Percentiles rank a stretch among this genome's conserved stretches.
phyloP scores from a whole-genome alignment of 2,113 vertebrate genomes.

The Ictalurus furcatus region DNA sequence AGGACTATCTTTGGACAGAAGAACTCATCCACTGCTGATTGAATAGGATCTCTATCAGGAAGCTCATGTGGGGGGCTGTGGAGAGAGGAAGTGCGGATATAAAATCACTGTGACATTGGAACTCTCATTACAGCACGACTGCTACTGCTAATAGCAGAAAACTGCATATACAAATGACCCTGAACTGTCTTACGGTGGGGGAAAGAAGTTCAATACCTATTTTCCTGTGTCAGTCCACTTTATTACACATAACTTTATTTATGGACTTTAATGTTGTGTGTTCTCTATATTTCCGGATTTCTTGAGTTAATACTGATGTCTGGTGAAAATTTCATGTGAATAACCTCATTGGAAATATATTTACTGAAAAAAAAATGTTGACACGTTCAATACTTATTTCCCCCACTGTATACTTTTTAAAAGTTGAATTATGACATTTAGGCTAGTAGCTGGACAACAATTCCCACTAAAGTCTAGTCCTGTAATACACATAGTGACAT shows the following conservation, averaged over 20 bases:
- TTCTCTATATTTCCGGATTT: too few species aligned
- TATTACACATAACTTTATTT: too few species aligned
- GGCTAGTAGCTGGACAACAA: background rate
- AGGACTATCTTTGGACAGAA: slow-evolving; percentile 81
- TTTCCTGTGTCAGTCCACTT: too few species aligned
- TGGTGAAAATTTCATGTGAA: too few species aligned
- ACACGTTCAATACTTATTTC: too few species aligned
- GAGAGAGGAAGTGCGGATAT: slow-evolving; percentile 21
- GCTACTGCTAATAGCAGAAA: background rate
- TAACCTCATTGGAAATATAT: too few species aligned
- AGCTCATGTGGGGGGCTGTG: slow-evolving; percentile 81
- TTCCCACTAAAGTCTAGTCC: background rate
- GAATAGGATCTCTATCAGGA: slow-evolving; percentile 81
- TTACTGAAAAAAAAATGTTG: too few species aligned
- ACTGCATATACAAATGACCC: background rate
- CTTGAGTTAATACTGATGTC: too few species aligned
- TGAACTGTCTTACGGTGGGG: background rate
- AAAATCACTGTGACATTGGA: background rate
- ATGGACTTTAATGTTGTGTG: too few species aligned
- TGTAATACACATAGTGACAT: background rate
- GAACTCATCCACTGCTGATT: slow-evolving; percentile 82
- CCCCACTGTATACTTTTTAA: background rate
- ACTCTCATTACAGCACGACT: background rate
- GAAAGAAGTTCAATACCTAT: too few species aligned
- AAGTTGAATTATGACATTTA: background rate